These are phyloP conservation scores for Pipistrellus pipistrellus DNA, from an alignment of 2,797 vertebrate genomes.

Conservation along the genomic window DNA sequence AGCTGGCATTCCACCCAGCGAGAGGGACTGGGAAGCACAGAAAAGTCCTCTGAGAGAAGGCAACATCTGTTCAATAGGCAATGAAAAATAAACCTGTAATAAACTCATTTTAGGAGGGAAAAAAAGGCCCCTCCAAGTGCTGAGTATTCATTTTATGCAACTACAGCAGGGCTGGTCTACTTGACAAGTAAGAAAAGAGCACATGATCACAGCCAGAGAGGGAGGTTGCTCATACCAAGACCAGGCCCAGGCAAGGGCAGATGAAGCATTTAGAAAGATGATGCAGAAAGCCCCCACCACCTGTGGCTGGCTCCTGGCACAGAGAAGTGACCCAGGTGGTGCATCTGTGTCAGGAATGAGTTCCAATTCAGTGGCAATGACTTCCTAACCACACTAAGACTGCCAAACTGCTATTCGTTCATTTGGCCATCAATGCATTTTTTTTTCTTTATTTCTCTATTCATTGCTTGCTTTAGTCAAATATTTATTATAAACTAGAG, in stretches of 20 bases:
- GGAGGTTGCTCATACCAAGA: not conserved
- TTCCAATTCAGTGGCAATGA: not conserved
- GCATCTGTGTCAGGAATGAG: not conserved
- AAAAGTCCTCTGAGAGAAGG: slow-evolving; percentile 84
- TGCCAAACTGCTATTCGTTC: not conserved
- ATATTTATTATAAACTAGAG: not conserved
- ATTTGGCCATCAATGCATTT: not conserved
- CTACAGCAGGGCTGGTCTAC: slow-evolving; percentile 74
- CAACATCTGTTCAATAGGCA: slow-evolving; percentile 88
- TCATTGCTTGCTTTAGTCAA: slow-evolving; percentile 18
- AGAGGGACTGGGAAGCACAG: slow-evolving; percentile 82
- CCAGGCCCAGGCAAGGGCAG: not conserved
- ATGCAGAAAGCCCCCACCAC: not conserved
- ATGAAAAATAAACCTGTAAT: slow-evolving; percentile 88
- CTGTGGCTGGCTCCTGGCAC: slow-evolving; percentile 68
- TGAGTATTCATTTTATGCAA: slow-evolving; percentile 87
- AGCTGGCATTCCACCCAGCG: slow-evolving; percentile 85
- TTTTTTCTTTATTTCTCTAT: not conserved
- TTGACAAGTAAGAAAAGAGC: slow-evolving; percentile 81
- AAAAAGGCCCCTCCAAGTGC: slow-evolving; percentile 83
- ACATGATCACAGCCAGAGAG: slow-evolving; percentile 52
- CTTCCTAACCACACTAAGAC: not conserved
- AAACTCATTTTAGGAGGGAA: slow-evolving; percentile 87
- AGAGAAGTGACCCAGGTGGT: slow-evolving; percentile 39
- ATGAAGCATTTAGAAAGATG: slow-evolving; percentile 38